Evolutionary conservation across 2,113 vertebrate genomes (phyloP).

Genomic region (Calidris pygmaea): DNA sequence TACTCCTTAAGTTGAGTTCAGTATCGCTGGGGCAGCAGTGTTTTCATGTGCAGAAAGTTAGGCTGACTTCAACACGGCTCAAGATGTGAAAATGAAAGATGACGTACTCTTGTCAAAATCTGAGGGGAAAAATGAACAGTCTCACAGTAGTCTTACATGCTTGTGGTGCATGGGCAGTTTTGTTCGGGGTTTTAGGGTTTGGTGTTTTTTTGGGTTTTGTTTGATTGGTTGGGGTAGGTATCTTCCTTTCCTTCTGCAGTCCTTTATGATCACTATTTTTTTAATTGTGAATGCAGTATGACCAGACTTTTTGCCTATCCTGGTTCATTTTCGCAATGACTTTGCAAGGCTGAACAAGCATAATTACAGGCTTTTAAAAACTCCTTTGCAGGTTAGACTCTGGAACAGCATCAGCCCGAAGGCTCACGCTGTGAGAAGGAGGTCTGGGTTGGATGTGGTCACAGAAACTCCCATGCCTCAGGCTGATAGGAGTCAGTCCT

Average conservation of each 20-base stretch:
- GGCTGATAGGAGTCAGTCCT: conserved; percentile 16
- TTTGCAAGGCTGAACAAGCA: conserved; percentile 15
- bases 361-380: conserved; percentile 33
- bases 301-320: neutral
- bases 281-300: neutral
- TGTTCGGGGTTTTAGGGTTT: neutral
- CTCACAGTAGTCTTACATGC: neutral
- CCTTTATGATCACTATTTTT: neutral
- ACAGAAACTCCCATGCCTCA: neutral
- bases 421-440: neutral
- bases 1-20: neutral
- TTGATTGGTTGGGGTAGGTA: neutral
- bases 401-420: neutral
- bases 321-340: neutral
- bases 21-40: neutral
- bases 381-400: neutral
- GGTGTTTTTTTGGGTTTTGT: neutral
- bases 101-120: neutral
- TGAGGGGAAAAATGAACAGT: neutral
- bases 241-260: neutral
- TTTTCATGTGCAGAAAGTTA: neutral
- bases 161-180: neutral
- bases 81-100: neutral
- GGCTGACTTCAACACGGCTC: neutral
- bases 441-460: neutral